Evolutionary conservation across 2,888 invertebrate species (phyloP), one percentile per base, ranked within the genome.

Genomic region (Enoplolaimus lenunculus): DNA sequence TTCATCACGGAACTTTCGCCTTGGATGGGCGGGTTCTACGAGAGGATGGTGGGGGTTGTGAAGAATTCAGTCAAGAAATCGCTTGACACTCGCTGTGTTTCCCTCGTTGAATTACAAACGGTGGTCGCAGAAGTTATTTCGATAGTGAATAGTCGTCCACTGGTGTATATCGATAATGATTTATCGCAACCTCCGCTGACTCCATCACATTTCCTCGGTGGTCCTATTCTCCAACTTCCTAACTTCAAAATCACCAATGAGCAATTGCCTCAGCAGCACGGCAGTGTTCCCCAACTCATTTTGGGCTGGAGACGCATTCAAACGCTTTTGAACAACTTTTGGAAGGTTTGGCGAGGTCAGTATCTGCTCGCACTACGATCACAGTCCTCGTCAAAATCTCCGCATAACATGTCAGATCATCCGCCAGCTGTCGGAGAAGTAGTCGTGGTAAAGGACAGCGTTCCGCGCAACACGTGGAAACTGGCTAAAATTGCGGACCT

Each of bases 1-100:
- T 69, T 69, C 69, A 65, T 66, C 16, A 68, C 68, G 13, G 68
- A 69, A 69, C 60, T 7, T 21, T 60, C 69, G 16, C 26, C 69
- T 29, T 69, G 69, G 69, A 66, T n/a, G 69, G 67, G 69, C n/a
- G 45, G 45, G 21, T 45, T 45, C 45, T 45, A 45, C 21, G 45
- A 45, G 21, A 45, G 45, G 21, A 45, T 45, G 45, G 45, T 45
- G 7, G 45, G 45, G 7, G 7, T 45, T 21, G 45, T 45, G 7
- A 45, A 45, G 45, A 45, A 45, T 45, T 7, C 45, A 45, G 45
- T 45, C 7, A 45, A 45, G 45, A 45, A 45, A 45, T 45, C 45
- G 7, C 21, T 45, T 21, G 7, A 45, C 21, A 45, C 45, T 45
- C 45, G 45, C 21, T 45, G 45, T 45, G 45, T 45, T 45, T 45